phyloP scores from a whole-genome alignment of 2,113 vertebrate genomes.

The Marcusenius ussheri region DNA sequence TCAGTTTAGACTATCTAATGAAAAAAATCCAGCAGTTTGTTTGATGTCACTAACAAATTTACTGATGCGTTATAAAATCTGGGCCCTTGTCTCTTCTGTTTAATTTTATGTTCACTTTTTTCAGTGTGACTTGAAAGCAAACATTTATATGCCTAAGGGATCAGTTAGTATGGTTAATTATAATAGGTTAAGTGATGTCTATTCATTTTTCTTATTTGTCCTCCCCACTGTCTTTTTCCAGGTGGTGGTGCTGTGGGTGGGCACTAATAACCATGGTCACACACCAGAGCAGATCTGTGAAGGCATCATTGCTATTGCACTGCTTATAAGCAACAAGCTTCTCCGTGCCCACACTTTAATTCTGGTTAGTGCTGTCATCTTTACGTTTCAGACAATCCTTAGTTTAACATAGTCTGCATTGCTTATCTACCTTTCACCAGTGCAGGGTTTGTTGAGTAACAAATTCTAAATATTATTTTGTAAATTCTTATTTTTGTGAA shows the following conservation, averaged over 20 bases:
- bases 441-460: neutral
- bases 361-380: constrained; percentile 59
- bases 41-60: neutral
- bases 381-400: neutral
- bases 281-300: constrained; percentile 71
- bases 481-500: neutral
- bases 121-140: neutral
- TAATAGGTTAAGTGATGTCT: neutral
- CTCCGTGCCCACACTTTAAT: constrained; percentile 69
- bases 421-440: neutral
- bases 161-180: neutral
- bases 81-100: neutral
- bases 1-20: neutral
- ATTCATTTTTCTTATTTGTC: neutral
- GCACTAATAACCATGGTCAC: constrained; percentile 80
- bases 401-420: neutral
- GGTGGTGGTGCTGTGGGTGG: constrained; percentile 85
- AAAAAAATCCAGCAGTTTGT: neutral
- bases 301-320: constrained; percentile 73
- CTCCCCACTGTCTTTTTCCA: constrained; percentile 32
- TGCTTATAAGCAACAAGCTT: constrained; percentile 70
- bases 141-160: neutral
- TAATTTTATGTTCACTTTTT: neutral
- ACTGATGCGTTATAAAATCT: neutral
- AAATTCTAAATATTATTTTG: neutral